Base-by-base conservation (phyloP, 1,140 invertebrate genomes). In the Batillaria attramentaria region DNA sequence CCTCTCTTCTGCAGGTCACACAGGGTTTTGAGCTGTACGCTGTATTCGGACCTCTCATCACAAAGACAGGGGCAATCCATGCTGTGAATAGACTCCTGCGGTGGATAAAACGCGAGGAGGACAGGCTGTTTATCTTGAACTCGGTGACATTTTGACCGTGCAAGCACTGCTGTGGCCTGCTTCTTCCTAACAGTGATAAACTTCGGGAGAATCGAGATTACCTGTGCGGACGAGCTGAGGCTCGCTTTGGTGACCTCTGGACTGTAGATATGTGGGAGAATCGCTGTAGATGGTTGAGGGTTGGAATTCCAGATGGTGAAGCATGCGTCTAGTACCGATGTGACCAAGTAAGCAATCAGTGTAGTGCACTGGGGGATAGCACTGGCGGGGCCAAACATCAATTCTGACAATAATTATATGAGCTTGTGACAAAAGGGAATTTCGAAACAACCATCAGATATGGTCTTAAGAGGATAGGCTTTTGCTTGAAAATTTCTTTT, bases 101-200 rank as follows among this genome's bases (percentile, higher is more conserved):
- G 84, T 98, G 96, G 96, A 97, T 98, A 79, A 97, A 98, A 87
- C 96, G 95, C 87, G 96, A 98, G 89, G 97, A 98, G 89, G 95
- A 97, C 78, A 93, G 94, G 84, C 93, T 98, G 87, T 99, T 99
- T 91, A 98, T 98, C 89, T 93, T 96, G 86, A 96, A 95, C 91
- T 95, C 96, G 68, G 95, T 96, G 3, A 97, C 95, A 50, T 97
- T 97, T 90, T 97, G 68, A 84, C 41, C 16, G 5, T 28, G 43
- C 0, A 35, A 0, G 6, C n/a, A 39, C 37, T 60, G 46, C 46
- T 35, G 60, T 10, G 8, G 31, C 60, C 28, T 10, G 60, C 10
- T n/a, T 10, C 33, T 5, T 20, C 50, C n/a, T 33, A 5, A 39
- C 20, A 33, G 37, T 41, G 16, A 43, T 37, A 33, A 24, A 4